Conservation (phyloP, 2,797 vertebrate species). For the Silurus lanzhouensis region DNA sequence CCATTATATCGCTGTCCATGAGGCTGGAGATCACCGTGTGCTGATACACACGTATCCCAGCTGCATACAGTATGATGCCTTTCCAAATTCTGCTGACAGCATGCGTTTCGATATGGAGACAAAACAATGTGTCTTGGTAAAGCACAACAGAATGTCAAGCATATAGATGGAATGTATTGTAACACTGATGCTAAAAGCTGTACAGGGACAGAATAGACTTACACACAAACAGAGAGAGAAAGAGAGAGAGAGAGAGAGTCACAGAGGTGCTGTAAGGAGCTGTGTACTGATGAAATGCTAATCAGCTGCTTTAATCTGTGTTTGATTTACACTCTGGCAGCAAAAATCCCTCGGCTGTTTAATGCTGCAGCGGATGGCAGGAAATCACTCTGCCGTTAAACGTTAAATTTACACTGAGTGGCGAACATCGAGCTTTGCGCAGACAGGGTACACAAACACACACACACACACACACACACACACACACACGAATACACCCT, state of each 20-base stretch:
- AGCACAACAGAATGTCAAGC: neutral
- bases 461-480: conserved; percentile 45
- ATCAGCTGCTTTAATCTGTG: conserved; percentile 53
- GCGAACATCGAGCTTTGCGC: conserved; percentile 28
- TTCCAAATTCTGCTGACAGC: too few species aligned
- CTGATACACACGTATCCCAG: neutral
- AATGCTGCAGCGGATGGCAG: conserved; percentile 70
- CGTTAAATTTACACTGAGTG: conserved; percentile 69
- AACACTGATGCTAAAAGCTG: neutral
- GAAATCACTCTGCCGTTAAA: conserved; percentile 72
- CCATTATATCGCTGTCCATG: neutral
- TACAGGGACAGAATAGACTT: neutral
- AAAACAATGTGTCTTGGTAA: neutral
- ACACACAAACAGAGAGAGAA: neutral
- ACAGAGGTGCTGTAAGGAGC: conserved; percentile 18
- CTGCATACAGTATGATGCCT: too few species aligned
- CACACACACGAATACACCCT: neutral
- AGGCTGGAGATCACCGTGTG: neutral
- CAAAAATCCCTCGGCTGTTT: conserved; percentile 62
- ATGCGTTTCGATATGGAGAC: neutral
- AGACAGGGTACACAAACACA: conserved; percentile 51
- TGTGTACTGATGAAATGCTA: conserved; percentile 36
- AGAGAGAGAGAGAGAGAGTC: neutral
- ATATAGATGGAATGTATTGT: neutral
- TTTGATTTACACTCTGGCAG: conserved; percentile 56